Evolutionary conservation across 2,797 vertebrate genomes (phyloP), one percentile per base, ranked within the genome.

Genomic region (Aythya fuligula): DNA sequence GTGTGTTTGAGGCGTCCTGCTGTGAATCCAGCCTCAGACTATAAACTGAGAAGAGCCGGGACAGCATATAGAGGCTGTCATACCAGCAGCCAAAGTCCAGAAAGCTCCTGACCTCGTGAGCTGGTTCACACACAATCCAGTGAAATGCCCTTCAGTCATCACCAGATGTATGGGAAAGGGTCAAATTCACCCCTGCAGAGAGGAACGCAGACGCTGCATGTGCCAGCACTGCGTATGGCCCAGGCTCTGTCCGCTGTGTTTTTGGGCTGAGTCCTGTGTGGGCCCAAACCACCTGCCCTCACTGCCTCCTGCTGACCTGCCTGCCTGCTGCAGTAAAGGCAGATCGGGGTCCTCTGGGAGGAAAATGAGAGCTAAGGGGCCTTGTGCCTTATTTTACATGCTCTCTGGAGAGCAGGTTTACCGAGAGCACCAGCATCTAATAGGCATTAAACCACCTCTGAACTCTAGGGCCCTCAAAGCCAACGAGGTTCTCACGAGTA

Each of bases 91-190:
- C 58, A 11, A 45, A 28, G 54, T 36, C 45, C 39, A 77, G 84
- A 36, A 72, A 61, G 22, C 53, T 71, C 66, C 60, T 41, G 25
- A 19, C 36, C 15, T 72, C 47, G 10, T 2, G 6, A 28, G 0
- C 1, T 7, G 36, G 32, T 54, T 32, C 60, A 41, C 38, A 19
- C 0, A 0, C 38, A 24, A 14, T 3, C 4, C 38, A 54, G 16
- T 17, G 36, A 65, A 38, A 71, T 18, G 36, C 19, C 28, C 28
- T 36, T 47, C 53, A 19, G 18, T 41, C 27, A 15, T 6, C 1
- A 1, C 16, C 1, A 51, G 47, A 43, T 22, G 6, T 36, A 36
- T 6, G 32, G 51, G 51, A 94, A 94, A 58, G 27, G 51, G 28
- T 65, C n/a, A 28, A 45, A 58, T 38, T 54, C 58, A 77, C 28